Evolutionary conservation across 2,888 invertebrate genomes (phyloP), one percentile per base, ranked within the genome.

Genomic region (Diaperis boleti): DNA sequence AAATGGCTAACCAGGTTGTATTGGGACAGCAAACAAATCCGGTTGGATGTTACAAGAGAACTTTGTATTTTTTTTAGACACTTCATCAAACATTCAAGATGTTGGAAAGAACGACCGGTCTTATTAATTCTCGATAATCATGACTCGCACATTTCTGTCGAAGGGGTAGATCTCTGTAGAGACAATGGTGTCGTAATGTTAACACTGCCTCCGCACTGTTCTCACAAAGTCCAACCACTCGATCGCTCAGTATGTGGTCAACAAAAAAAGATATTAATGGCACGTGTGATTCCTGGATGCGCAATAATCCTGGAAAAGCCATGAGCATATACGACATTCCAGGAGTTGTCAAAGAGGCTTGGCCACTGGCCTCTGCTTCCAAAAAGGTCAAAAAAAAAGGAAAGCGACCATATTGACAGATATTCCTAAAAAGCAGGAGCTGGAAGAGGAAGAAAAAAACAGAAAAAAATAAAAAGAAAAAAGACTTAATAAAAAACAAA

Each of bases 321-420:
- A 63, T 69, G 59, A 57, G 59, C 7, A 69, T 69, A 42, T 65
- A 68, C 45, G 64, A 69, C 35, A 60, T 69, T 7, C 65, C 66
- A 6, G 33, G 44, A 8, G 64, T 67, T 18, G 50, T 65, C 11
- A 39, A 31, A 35, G 15, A 5, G 13, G 45, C 59, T 39, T 13
- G 1, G 6, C 39, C 39, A 1, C 39, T 39, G 13, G 39, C 39
- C n/a, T n/a, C n/a, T n/a, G 7, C n/a, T 39, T 14, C 13, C 39
- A 39, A 33, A 33, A 33, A 3, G 10, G 33, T 3, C 6, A 10
- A 33, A 33, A 33, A 10, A 10, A n/a, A 33, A 33, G 10, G 10
- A 22, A 6, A 7, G 6, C 33, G 10, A 10, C 33, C 10, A 10
- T 33, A 33, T 33, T 7, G 3, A 33, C 33, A n/a, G 33, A 10